Base-by-base conservation (phyloP, 2,797 vertebrate species). In the Chaenodraco wilsoni region DNA sequence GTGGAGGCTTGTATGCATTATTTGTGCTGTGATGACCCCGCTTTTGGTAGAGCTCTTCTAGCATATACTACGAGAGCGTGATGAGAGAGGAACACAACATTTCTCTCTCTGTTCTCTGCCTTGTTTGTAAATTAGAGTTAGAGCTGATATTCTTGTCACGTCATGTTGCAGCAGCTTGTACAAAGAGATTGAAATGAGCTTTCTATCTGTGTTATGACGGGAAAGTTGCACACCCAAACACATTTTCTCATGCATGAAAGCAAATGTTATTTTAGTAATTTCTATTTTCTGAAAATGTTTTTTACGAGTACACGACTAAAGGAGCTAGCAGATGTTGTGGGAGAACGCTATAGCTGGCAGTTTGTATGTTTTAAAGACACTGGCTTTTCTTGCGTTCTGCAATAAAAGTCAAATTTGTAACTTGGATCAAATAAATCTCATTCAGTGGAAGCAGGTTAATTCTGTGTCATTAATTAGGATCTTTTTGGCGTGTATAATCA, bases 251-350 rank as follows among this genome's bases (percentile, higher is more conserved):
- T 50, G 46, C 58, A 69, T 55, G 61, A 68, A 12, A 56, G 48
- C 51, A 46, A 46, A 55, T 76, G 61, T 74, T 66, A 52, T 69
- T 69, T 65, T 27, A 7, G 37, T 61, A 50, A 64, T 72, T 68
- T 81, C 27, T 62, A 72, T 78, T 80, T 72, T 57, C 45, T 56
- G 55, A 59, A 72, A 72, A 78, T 74, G 52, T 51, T 78, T 76
- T 83, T 82, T 65, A 79, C 76, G 65, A 45, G 43, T 69, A 72
- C 72, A 56, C n/a, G 6, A 21, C 52, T 68, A 64, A 75, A 65
- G 21, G 33, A 76, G 51, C 17, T 27, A 23, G 67, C 67, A 31
- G 66, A 45, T 72, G 69, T 56, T 72, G 74, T 9, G 14, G 40
- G 51, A 33, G 7, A 58, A 63, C 54, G 5, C 21, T 7, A 27